Conservation (phyloP, 2,888 invertebrate species). For the Drosophila monieri region DNA sequence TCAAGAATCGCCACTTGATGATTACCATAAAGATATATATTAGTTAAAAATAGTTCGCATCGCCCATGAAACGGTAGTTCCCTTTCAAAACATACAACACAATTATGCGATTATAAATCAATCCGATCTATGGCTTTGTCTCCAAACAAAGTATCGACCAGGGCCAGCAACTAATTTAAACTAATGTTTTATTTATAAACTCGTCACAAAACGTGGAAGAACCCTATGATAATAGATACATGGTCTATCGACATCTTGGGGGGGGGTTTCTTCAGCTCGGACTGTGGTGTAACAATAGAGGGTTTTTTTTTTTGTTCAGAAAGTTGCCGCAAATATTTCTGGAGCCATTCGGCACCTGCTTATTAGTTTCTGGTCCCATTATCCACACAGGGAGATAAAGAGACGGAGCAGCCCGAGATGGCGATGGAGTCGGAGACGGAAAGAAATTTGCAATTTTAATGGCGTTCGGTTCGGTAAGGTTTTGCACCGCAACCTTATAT, state of each 20-base stretch:
- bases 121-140: slow-evolving; percentile 25
- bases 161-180: slow-evolving; percentile 56
- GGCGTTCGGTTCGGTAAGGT: slow-evolving; percentile 26
- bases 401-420: slow-evolving; percentile 2
- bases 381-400: slow-evolving; percentile 27
- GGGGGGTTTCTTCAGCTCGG: not conserved
- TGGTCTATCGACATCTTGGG: not conserved
- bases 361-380: slow-evolving; percentile 37
- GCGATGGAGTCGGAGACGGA: not conserved
- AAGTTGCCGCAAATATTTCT: slow-evolving; percentile 20
- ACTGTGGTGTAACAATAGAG: slow-evolving; percentile 10
- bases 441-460: slow-evolving; percentile 58
- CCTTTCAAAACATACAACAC: slow-evolving; percentile 5
- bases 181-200: slow-evolving; percentile 46
- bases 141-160: slow-evolving; percentile 30
- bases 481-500: slow-evolving; percentile 53
- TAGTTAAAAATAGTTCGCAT: slow-evolving; percentile 3
- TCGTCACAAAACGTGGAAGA: slow-evolving; percentile 23
- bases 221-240: not conserved
- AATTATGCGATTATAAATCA: slow-evolving; percentile 22
- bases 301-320: slow-evolving; percentile 3
- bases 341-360: slow-evolving; percentile 31
- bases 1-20: not conserved
- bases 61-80: slow-evolving; percentile 32
- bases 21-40: slow-evolving; percentile 16